Conservation (phyloP, 2,113 vertebrate species). For the Noctilio leporinus region DNA sequence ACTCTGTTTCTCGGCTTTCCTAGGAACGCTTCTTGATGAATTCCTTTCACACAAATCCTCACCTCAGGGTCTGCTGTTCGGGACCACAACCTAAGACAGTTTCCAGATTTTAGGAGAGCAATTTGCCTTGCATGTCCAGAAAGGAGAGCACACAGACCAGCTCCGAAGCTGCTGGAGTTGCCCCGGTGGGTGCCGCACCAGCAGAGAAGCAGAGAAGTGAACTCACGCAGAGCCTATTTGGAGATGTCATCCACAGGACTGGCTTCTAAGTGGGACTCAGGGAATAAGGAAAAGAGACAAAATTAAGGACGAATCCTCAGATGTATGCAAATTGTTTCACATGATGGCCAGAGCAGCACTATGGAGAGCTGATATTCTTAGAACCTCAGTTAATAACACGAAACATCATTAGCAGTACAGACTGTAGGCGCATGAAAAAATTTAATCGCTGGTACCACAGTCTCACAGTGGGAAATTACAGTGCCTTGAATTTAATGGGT, state of each 20-base stretch:
- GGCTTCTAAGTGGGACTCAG: neutral
- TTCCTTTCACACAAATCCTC: neutral
- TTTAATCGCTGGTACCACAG: slow-evolving; percentile 43
- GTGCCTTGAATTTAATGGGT: slow-evolving; percentile 54
- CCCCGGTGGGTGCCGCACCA: accelerated
- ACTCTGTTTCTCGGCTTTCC: neutral
- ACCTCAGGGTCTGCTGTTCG: neutral
- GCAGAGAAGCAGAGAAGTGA: neutral
- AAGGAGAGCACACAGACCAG: neutral
- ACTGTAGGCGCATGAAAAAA: slow-evolving; percentile 52
- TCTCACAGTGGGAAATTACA: slow-evolving; percentile 62
- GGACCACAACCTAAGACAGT: neutral
- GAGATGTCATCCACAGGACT: neutral
- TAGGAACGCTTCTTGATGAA: neutral
- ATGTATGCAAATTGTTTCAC: slow-evolving; percentile 31
- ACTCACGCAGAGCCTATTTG: neutral
- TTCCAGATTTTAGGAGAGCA: neutral
- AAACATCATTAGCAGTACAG: slow-evolving; percentile 34
- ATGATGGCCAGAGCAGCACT: neutral
- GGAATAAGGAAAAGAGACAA: neutral
- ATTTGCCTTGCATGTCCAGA: neutral
- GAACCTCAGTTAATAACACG: slow-evolving; percentile 53
- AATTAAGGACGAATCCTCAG: neutral
- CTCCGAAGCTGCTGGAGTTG: neutral
- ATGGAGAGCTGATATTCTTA: slow-evolving; percentile 45